Conservation (phyloP, 2,797 vertebrate genomes). For the Trematomus bernacchii region DNA sequence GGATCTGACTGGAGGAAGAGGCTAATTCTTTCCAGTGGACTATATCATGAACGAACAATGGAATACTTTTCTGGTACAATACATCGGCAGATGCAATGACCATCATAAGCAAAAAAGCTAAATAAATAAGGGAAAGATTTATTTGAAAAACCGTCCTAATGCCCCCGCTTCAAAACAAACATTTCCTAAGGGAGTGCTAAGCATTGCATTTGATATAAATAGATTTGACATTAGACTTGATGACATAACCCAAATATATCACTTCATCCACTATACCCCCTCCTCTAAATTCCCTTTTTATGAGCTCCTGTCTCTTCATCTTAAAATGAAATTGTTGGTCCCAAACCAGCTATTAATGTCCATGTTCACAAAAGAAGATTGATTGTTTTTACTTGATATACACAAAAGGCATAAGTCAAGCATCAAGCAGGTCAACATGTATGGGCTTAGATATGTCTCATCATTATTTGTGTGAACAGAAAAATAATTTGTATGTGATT, state of each 20-base stretch:
- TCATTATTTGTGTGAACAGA: too few relatives aligned
- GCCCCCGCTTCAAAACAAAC: constrained; percentile 9
- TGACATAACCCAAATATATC: constrained; percentile 43
- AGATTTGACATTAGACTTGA: constrained; percentile 32
- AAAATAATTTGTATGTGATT: too few relatives aligned
- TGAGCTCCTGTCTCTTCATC: neutral
- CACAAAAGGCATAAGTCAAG: neutral
- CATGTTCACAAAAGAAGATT: neutral
- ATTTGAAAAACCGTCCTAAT: neutral
- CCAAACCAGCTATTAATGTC: neutral
- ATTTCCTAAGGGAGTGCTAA: constrained; percentile 6
- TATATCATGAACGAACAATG: neutral
- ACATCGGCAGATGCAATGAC: neutral
- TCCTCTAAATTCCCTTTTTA: neutral
- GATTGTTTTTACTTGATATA: neutral
- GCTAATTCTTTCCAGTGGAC: constrained; percentile 2
- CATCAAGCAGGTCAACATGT: constrained; percentile 6
- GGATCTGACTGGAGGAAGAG: neutral
- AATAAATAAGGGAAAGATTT: neutral
- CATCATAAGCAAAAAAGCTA: neutral
- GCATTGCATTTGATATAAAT: constrained; percentile 21
- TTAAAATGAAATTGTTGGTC: neutral
- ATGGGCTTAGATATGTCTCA: neutral
- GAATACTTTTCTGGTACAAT: neutral
- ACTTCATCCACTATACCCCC: neutral